These are phyloP conservation scores for Scyliorhinus canicula DNA, from an alignment of 2,797 vertebrate species.

Conservation along the genomic window DNA sequence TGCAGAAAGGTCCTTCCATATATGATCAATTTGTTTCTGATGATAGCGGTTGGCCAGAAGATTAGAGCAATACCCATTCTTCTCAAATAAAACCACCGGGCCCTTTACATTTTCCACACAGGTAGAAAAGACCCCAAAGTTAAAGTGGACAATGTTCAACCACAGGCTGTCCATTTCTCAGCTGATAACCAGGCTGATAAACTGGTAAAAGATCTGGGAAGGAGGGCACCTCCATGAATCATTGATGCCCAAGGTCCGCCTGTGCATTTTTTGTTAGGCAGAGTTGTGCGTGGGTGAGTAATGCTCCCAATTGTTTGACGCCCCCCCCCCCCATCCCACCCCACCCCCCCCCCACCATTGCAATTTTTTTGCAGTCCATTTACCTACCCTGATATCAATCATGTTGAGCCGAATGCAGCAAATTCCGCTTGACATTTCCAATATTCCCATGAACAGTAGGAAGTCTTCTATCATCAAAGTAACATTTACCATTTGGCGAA, in stretches of 20 bases:
- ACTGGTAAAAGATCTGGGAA: not conserved
- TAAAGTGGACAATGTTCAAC: not conserved
- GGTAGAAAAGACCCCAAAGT: not conserved
- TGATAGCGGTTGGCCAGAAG: not conserved
- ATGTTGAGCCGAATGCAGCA: no score
- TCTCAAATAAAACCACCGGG: not conserved
- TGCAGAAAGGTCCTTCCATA: not conserved
- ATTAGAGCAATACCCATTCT: not conserved
- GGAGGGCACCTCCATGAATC: not conserved
- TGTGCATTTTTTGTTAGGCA: not conserved
- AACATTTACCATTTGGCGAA: no score
- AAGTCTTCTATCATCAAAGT: no score
- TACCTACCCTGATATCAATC: no score
- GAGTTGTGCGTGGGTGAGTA: not conserved
- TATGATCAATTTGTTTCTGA: not conserved
- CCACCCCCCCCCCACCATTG: not conserved
- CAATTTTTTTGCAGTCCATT: no score
- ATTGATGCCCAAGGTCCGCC: not conserved
- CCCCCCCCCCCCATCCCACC: no score
- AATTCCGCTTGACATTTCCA: no score
- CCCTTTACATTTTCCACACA: not conserved
- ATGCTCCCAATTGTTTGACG: not conserved
- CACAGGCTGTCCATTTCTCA: not conserved
- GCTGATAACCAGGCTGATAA: not conserved
- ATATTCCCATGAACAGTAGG: no score